Evolutionary conservation across 2,797 vertebrate genomes (phyloP), one percentile per base, ranked within the genome.

Genomic region (Chanos chanos): DNA sequence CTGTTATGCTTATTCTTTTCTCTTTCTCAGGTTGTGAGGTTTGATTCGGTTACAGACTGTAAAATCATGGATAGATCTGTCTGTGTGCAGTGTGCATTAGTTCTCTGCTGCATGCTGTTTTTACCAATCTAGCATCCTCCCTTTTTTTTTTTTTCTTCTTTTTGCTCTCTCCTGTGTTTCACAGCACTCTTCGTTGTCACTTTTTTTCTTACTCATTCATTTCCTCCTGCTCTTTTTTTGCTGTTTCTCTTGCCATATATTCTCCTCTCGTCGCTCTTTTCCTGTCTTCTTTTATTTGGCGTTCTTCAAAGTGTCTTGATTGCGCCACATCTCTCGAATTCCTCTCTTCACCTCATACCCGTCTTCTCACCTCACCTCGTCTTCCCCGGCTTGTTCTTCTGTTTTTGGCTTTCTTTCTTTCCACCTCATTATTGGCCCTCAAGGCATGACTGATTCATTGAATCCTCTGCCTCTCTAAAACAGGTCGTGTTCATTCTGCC

Each of bases 141-240:
- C 13, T 75, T 78, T 72, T 49, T 15, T 40, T 43, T 5, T 27
- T 33, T 4, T 55, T 43, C 60, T 9, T 4, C 53, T 66, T 64
- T 15, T 24, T 27, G 15, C 15, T 45, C 24, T 70, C n/a, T n/a
- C n/a, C n/a, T n/a, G n/a, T n/a, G n/a, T n/a, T n/a, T 27, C 2
- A 15, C 39, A 4, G 10, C 30, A 8, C 44, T 57, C 37, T 40
- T 44, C 28, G 13, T 41, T 50, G 4, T 55, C 60, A 18, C 8
- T 47, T 65, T 57, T 51, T 25, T 15, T 59, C 37, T n/a, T n/a
- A n/a, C 33, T 67, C 51, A 24, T 52, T 19, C 45, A 56, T 53
- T 54, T 5, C 5, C 1, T 21, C 22, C 27, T 36, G 22, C 25
- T 43, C 63, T 15, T 24, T 31, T 50, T 13, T 1, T 28, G 19